These are phyloP conservation scores for Psilopsiagon aurifrons DNA, from an alignment of 2,113 vertebrate genomes.

Conservation along the genomic window DNA sequence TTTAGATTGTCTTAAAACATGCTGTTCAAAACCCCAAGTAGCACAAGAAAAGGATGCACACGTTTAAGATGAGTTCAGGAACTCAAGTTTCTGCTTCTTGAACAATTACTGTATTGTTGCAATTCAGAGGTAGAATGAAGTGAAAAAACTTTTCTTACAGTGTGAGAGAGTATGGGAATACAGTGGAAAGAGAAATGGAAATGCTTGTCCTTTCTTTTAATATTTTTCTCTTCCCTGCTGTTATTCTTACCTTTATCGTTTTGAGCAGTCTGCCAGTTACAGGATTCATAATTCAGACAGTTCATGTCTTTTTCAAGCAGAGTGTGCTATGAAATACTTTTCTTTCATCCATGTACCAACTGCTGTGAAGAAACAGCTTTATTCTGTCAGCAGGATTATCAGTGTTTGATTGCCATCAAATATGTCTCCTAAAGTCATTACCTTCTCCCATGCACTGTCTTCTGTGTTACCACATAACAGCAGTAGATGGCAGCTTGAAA, in stretches of 20 bases:
- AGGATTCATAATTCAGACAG: not conserved
- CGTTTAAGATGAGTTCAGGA: not conserved
- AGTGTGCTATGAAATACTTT: not conserved
- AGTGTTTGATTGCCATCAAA: not conserved
- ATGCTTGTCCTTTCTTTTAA: not conserved
- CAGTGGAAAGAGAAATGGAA: not conserved
- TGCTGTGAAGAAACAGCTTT: not conserved
- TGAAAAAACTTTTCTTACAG: not conserved
- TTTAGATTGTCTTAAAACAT: not conserved
- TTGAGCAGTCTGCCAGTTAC: not conserved
- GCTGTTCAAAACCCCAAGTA: not conserved
- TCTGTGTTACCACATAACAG: not conserved
- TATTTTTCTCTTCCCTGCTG: not conserved
- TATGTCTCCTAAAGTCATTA: not conserved
- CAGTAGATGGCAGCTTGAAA: slow-evolving; percentile 47
- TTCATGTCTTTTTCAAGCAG: not conserved
- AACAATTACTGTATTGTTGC: not conserved
- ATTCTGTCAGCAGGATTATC: not conserved
- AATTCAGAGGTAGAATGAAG: not conserved
- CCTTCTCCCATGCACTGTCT: not conserved
- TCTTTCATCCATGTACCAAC: not conserved
- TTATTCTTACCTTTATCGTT: not conserved
- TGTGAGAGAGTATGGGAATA: not conserved
- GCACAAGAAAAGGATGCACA: not conserved
- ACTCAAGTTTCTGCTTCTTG: not conserved